These are phyloP conservation scores for Sardina pilchardus DNA, from an alignment of 2,113 vertebrate species.

Conservation along the genomic window DNA sequence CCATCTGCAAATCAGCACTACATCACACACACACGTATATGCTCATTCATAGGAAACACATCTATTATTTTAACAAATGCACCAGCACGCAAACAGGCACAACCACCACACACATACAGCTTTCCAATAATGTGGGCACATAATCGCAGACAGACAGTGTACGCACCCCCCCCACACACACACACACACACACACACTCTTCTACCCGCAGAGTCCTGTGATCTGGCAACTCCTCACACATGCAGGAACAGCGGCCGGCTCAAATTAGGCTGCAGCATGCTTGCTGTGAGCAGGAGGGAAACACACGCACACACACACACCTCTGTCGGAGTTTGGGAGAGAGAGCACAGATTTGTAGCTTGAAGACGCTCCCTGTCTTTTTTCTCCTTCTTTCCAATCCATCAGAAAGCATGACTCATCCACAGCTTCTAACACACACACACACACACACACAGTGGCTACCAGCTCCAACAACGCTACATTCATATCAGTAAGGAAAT, in stretches of 20 bases:
- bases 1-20: neutral
- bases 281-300: neutral
- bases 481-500: neutral
- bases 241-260: slow-evolving; percentile 7
- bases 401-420: slow-evolving; percentile 49
- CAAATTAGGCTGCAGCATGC: slow-evolving; percentile 24
- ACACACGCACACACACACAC: slow-evolving; percentile 4
- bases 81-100: neutral
- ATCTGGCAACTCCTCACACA: neutral
- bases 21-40: neutral
- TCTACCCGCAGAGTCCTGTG: neutral
- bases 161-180: neutral
- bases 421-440: slow-evolving; percentile 11
- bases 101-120: neutral
- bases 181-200: slow-evolving; percentile 7
- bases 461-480: neutral
- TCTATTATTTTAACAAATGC: neutral
- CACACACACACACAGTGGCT: slow-evolving; percentile 19
- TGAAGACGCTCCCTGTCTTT: slow-evolving; percentile 14
- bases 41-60: neutral
- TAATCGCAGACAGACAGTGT: neutral
- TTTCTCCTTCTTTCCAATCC: slow-evolving; percentile 22
- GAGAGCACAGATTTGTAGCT: slow-evolving; percentile 19
- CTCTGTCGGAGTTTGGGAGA: neutral
- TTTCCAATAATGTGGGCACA: neutral